A percentile compares a stretch with the other conserved stretches of the same genome.
Conservation (phyloP, 1,140 invertebrate species). For the Musca domestica region DNA sequence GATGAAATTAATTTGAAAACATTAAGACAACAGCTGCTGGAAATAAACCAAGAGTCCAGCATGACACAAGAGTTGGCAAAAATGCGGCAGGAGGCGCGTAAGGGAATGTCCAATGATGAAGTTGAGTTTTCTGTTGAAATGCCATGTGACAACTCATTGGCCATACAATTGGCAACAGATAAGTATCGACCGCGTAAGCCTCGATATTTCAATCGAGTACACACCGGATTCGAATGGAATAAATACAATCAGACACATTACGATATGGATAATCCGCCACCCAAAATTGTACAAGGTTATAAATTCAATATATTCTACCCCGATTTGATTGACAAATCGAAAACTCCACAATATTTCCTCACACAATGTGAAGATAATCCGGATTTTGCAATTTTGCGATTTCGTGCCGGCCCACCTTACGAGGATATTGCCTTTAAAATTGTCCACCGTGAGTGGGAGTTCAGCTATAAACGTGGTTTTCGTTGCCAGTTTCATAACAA, state of each 20-base stretch:
- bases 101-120: conserved; percentile 88
- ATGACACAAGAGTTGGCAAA: conserved; percentile 61
- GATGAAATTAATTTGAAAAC: conserved; percentile 67
- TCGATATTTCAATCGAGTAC: conserved; percentile 94
- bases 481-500: conserved; percentile 99
- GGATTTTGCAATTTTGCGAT: conserved; percentile 93
- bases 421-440: conserved; percentile 99
- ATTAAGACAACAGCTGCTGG: conserved; percentile 65
- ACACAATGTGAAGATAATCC: conserved; percentile 87
- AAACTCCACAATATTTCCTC: conserved; percentile 89
- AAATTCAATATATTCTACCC: conserved; percentile 99
- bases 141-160: conserved; percentile 66
- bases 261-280: conserved; percentile 99
- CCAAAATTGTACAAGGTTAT: conserved; percentile 99
- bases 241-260: conserved; percentile 99
- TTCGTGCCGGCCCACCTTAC: conserved; percentile 97
- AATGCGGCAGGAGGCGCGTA: conserved; percentile 75
- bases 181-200: conserved; percentile 98
- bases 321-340: conserved; percentile 93
- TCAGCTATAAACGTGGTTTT: conserved; percentile 97
- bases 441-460: conserved; percentile 98
- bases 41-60: conserved; percentile 36
- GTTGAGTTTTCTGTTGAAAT: conserved; percentile 91
- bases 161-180: conserved; percentile 94
- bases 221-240: conserved; percentile 99